Conservation (phyloP, 2,113 vertebrate species). For the Hemiprocne comata region DNA sequence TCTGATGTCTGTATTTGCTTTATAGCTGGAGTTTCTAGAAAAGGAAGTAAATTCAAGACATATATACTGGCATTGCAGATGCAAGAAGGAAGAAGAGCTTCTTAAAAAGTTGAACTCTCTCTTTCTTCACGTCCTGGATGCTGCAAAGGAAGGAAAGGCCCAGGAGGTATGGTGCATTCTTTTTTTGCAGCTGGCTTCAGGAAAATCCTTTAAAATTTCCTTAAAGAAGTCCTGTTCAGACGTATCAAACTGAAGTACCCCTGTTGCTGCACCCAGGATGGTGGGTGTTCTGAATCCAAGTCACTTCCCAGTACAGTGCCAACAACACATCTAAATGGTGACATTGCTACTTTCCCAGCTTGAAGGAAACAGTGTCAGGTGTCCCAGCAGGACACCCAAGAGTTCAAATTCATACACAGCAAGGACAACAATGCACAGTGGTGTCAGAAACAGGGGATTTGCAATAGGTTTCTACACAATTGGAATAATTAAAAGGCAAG, state of each 20-base stretch:
- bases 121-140: slow-evolving; percentile 49
- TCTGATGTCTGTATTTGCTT: neutral
- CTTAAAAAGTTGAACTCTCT: slow-evolving; percentile 73
- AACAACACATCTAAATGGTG: neutral
- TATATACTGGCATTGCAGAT: slow-evolving; percentile 79
- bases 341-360: neutral
- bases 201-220: neutral
- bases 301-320: fast-evolving
- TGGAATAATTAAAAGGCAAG: neutral
- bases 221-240: neutral
- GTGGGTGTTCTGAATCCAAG: neutral
- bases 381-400: neutral
- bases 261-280: neutral
- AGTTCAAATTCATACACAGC: neutral
- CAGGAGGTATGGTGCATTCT: slow-evolving; percentile 59
- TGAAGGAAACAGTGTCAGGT: neutral
- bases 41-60: slow-evolving; percentile 75
- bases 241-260: neutral
- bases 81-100: slow-evolving; percentile 77
- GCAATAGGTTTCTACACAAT: neutral
- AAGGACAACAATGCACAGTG: neutral
- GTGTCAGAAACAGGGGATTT: neutral
- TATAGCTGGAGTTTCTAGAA: slow-evolving; percentile 80
- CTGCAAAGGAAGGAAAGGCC: slow-evolving; percentile 47
- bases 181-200: neutral